Evolutionary conservation across 1,140 invertebrate species (phyloP).

Genomic region (Adoxophyes honmai): DNA sequence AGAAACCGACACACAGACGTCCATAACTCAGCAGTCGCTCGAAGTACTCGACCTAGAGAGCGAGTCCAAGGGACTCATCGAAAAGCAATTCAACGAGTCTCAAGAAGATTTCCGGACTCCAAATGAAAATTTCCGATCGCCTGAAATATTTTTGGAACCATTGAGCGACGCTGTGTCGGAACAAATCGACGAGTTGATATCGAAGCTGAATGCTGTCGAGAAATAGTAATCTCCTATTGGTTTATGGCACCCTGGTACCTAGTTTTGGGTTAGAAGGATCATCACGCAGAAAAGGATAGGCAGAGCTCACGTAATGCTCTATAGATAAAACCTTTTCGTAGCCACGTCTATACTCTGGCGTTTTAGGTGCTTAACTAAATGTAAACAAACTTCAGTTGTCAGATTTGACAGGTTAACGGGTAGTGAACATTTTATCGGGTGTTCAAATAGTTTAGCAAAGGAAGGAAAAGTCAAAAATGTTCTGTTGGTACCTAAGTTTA

Average conservation of each 20-base stretch:
- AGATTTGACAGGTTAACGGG: no score
- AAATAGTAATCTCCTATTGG: constrained; percentile 27
- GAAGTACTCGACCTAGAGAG: constrained; percentile 53
- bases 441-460: no score
- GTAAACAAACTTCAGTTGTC: no score
- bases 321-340: no score
- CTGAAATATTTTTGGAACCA: constrained; percentile 56
- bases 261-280: neutral
- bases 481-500: no score
- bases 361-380: no score
- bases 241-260: neutral
- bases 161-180: constrained; percentile 60
- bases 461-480: no score
- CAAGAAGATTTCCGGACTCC: constrained; percentile 54
- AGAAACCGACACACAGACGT: constrained; percentile 43
- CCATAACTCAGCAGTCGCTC: constrained; percentile 44
- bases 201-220: constrained; percentile 49
- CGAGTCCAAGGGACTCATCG: constrained; percentile 44
- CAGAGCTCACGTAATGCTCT: no score
- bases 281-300: no score
- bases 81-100: constrained; percentile 45
- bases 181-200: constrained; percentile 65
- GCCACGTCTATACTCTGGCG: no score
- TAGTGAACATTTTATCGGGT: no score
- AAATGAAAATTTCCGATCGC: constrained; percentile 50